Base-by-base conservation (phyloP, 1,140 invertebrate species). In the Drosophila neocordata region DNA sequence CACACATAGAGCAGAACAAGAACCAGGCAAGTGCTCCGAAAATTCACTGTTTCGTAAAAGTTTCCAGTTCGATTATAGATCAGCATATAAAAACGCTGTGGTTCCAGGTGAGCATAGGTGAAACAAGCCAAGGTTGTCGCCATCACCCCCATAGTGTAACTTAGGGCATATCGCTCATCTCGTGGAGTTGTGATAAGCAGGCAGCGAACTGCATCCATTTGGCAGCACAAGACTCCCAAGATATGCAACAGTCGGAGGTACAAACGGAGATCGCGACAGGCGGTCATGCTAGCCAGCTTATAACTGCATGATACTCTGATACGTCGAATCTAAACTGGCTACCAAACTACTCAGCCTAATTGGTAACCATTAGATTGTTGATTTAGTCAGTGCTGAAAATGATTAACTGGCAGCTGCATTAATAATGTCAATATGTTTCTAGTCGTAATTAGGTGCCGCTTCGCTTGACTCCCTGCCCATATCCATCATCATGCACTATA, bases 31-130 rank as follows among this genome's bases (percentile, higher is more conserved):
- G 57, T 77, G 53, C 56, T 20, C 0, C 76, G 62, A 44, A 88
- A 34, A 34, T 73, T 79, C 9, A 77, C 2, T 1, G 58, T 59
- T 12, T 83, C 84, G 13, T 83, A 83, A 20, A 71, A 58, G 55
- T 88, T 88, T 12, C 83, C 83, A 1, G 83, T 88, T 12, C 68
- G 37, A 18, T 77, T 88, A n/a, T 88, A 77, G 4, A 71, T 6
- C 3, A 0, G 0, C 6, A 83, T 31, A 12, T 67, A 65, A 1
- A 88, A 65, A 0, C 11, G 24, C 0, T 77, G 12, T 7, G 83
- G 65, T 4, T 69, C 20, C 6, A 83, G 4, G 34, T 74, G 60
- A 2, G 59, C 72, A 4, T 38, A 83, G 1, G 59, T 18, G 12
- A 87, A 73, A 60, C 65, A 53, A 4, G 9, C 44, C 0, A 70